Evolutionary conservation across 2,113 vertebrate species (phyloP), one percentile per base, ranked within the genome.

Genomic region (Saguinus midas): DNA sequence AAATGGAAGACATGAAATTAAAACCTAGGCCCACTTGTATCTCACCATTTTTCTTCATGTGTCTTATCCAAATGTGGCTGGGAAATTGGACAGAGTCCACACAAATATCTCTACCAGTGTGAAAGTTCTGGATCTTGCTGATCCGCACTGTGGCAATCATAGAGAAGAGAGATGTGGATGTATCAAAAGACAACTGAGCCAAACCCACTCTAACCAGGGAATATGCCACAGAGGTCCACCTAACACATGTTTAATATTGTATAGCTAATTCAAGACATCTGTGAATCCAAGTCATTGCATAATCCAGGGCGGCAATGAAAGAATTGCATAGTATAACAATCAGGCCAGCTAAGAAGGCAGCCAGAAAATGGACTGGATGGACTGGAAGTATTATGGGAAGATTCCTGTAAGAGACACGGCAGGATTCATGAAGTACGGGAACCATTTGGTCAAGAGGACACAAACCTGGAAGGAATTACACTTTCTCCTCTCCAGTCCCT

Each of bases 101-200:
- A 32, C 3, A 29, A 80, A 95, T 32, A 1, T 25, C 10, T 8
- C 50, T 14, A 37, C 18, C 21, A 32, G 7, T 48, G 29, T 6
- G 25, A 32, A 18, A 2, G 9, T 66, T 82, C 35, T 52, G 48
- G 23, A 29, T 4, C 23, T 3, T 79, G 27, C 16, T 8, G 8
- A 50, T 4, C 14, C 35, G 25, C 1, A 17, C 5, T 7, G 5
- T 57, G 12, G 20, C n/a, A 75, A 18, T 21, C 18, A 45, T 0
- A 57, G 23, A 58, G 1, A 32, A 76, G 29, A 17, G 14, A 20
- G 32, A 13, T 8, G 18, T n/a, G 8, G 40, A 4, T 29, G 1
- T 45, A 35, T 70, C 25, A 58, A 57, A 58, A 35, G 52, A 61
- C 2, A 16, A 7, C 37, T 68, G 37, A 48, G 12, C 2, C 81